Evolutionary conservation across 2,888 invertebrate species (phyloP).

Genomic region (Rhogogaster chlorosoma): DNA sequence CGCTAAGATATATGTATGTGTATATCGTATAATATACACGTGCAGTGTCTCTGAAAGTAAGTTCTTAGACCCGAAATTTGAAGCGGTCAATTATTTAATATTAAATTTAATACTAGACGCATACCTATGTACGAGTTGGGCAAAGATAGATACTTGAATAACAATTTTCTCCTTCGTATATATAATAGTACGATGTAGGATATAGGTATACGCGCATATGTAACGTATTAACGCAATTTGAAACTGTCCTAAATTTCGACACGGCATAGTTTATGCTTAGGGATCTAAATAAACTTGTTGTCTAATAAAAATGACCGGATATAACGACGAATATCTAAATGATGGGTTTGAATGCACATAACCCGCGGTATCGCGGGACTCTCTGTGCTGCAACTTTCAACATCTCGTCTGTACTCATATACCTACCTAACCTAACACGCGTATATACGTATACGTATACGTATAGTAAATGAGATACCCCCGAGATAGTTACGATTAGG

Average conservation of each 20-base stretch:
- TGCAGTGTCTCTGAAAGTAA: not conserved
- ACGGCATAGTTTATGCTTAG: not conserved
- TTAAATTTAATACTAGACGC: not conserved
- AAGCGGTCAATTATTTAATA: not conserved
- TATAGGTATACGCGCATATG: not conserved
- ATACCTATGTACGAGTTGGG: not conserved
- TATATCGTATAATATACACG: too few species aligned
- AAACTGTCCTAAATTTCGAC: conserved; percentile 41
- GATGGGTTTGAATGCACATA: conserved; percentile 42
- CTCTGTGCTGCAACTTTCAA: not conserved
- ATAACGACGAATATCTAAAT: conserved; percentile 45
- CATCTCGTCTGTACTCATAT: not conserved
- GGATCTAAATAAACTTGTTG: not conserved
- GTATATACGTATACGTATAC: not conserved
- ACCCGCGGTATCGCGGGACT: not conserved
- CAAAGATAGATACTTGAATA: conserved; percentile 1
- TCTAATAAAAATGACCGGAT: conserved; percentile 41
- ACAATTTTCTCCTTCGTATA: conserved; percentile 3
- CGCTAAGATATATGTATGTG: not conserved
- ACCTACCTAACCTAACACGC: not conserved
- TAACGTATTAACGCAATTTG: not conserved
- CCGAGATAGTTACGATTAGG: not conserved
- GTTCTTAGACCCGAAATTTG: not conserved
- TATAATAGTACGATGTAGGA: not conserved
- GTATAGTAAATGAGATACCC: not conserved